Base-by-base conservation (phyloP, 92 coral and sea anemone genomes). In the Galaxea fascicularis region DNA sequence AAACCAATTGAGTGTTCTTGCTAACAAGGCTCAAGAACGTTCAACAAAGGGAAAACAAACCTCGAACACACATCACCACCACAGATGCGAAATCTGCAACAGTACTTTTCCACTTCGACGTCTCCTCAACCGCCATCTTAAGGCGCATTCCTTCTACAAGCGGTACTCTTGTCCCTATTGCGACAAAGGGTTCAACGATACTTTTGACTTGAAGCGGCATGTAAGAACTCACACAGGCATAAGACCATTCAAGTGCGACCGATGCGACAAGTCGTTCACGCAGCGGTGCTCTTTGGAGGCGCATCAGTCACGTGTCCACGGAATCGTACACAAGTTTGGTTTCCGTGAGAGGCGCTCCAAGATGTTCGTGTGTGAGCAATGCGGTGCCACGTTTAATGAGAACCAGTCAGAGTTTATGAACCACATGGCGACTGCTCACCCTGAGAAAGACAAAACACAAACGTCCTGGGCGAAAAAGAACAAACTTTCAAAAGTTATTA, bases 201-300 rank as follows among this genome's bases (percentile, higher is more conserved):
- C 98, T 57, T 97, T 97, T 80, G 99, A 97, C 82, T 86, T 97
- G 53, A 97, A 97, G 88, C 98, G 99, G 59, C 99, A 97, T 77
- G 94, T 97, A 78, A 91, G 99, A 85, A 96, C 99, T 29, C 99
- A 96, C 85, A 96, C 99, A 35, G 99, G 99, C 0, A 95, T 96
- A 54, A 96, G 93, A 70, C 99, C 99, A 41, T 96, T 96, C 63
- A 95, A 93, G 80, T 96, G 99, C 70, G 89, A 90, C 54, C 84
- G 73, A 60, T 96, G 99, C 76, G 99, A 96, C 62, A 96, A 96
- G 90, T 89, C 97, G 13, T 96, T 96, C 65, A 96, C 99, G 15
- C 99, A 96, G 83, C 95, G 99, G 12, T 96, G 99, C 54, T 96
- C 99, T 4, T 68, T 96, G 87, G 99, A 96, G 77, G 99, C 99